Evolutionary conservation across 1,140 invertebrate genomes (phyloP).

Genomic region (Drosophila parvula): DNA sequence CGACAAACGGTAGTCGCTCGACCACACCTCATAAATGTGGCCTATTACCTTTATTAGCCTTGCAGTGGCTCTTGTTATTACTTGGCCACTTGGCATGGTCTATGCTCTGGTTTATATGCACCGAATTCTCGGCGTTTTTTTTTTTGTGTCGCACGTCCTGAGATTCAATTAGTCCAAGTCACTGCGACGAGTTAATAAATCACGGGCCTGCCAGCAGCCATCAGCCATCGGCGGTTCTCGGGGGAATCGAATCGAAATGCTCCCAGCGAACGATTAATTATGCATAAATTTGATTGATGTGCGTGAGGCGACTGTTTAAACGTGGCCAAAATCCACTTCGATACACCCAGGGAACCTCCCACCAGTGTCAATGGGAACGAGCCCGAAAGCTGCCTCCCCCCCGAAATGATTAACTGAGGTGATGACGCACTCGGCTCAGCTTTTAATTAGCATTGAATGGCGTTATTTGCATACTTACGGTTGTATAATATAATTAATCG

Average conservation of each 20-base stretch:
- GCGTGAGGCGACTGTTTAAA: conserved; percentile 63
- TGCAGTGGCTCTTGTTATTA: conserved; percentile 26
- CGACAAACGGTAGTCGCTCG: conserved; percentile 45
- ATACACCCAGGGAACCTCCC: conserved; percentile 3
- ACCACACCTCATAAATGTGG: conserved; percentile 42
- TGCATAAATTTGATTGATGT: conserved; percentile 79
- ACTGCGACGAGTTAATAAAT: conserved; percentile 65
- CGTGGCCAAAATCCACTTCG: conserved; percentile 15
- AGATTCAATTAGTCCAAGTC: conserved; percentile 68
- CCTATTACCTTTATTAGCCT: conserved; percentile 33
- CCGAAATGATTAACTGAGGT: conserved; percentile 40
- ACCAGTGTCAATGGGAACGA: conserved; percentile 27
- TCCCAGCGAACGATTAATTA: conserved; percentile 64
- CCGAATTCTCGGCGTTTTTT: conserved; percentile 11
- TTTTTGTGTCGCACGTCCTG: conserved; percentile 60
- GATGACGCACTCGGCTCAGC: conserved; percentile 52
- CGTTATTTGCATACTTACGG: conserved; percentile 50
- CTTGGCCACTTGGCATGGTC: conserved; percentile 1
- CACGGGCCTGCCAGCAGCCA: conserved; percentile 39
- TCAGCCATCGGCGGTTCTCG: conserved; percentile 18
- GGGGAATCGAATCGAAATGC: conserved; percentile 24
- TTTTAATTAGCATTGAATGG: conserved; percentile 77
- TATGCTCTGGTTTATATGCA: conserved; percentile 28
- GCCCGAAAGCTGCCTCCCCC: neutral
- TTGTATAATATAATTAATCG: conserved; percentile 11